These are phyloP conservation scores for Acanthopleura granulata DNA, from an alignment of 2,888 invertebrate species.

Conservation along the genomic window DNA sequence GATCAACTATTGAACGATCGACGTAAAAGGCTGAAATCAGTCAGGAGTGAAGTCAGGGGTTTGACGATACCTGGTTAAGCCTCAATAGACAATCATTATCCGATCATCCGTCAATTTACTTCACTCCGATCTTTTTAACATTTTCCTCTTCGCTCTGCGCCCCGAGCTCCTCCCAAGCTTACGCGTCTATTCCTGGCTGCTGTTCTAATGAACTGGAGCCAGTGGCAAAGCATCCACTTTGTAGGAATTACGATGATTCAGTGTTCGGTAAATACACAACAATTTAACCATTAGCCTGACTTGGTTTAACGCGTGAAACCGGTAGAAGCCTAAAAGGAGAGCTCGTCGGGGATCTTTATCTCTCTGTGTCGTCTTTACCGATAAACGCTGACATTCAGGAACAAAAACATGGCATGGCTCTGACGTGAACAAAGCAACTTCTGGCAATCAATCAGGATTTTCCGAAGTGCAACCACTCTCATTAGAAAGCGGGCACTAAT, in stretches of 20 bases:
- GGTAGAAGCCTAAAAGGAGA: too few species aligned
- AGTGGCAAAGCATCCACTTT: conserved; percentile 8
- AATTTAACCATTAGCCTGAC: background rate
- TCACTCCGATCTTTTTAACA: conserved; percentile 6
- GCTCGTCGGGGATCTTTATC: background rate
- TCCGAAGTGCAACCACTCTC: conserved; percentile 7
- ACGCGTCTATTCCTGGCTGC: background rate
- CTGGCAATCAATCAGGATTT: conserved; percentile 8
- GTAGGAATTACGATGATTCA: conserved; percentile 1
- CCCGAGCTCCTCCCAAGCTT: background rate
- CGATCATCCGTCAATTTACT: conserved; percentile 5
- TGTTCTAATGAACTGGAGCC: background rate
- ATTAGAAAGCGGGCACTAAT: background rate
- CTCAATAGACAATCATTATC: conserved; percentile 6
- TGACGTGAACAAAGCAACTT: conserved; percentile 4
- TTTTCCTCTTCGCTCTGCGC: background rate
- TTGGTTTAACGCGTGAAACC: background rate
- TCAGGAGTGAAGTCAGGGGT: background rate
- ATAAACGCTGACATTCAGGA: background rate
- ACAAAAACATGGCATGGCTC: background rate
- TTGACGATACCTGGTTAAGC: conserved; percentile 5
- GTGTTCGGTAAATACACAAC: conserved; percentile 5
- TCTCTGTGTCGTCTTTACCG: background rate
- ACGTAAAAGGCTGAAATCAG: background rate
- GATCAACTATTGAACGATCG: too few species aligned